Base-by-base conservation (phyloP, 2,113 vertebrate genomes). In the Scomber colias region DNA sequence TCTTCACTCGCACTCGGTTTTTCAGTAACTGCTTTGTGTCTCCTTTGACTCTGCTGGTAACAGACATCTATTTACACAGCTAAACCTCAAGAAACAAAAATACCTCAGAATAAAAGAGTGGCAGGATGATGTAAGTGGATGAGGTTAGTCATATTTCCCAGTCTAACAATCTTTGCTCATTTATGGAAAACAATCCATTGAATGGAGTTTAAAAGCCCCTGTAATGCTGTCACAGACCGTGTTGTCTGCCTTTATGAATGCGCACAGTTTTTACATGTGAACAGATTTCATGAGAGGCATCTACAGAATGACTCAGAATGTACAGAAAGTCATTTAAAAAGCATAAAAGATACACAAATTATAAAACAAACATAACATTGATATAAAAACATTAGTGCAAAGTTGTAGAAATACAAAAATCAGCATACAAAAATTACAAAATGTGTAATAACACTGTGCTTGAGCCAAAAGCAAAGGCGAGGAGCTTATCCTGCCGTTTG, bases 361-460 rank as follows among this genome's bases (percentile, higher is more conserved):
- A 82, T 49, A 77, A 27, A 66, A 75, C 68, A 86, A 63, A 82
- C 82, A 79, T 59, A 27, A 87, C 55, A 75, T 30, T 45, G 40
- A 82, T 81, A 90, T 60, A 90, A 87, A 80, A 74, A 89, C 87
- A 92, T 94, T 94, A 95, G 95, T 95, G 95, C 94, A 95, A 95
- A 88, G 89, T 90, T 89, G 90, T 86, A 90, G 74, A 92, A 86
- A 90, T 81, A 90, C 44, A 87, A 89, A 82, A 73, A 79, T 75
- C 79, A 81, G 71, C 80, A 82, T 80, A 50, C 44, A 56, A 70
- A 70, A 75, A 80, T 31, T 53, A 79, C 65, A 82, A 82, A 84
- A 74, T 46, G 68, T 82, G 73, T 76, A 80, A 87, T 85, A 94
- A 95, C 92, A 91, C 91, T 93, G 92, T 93, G 92, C 90, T 94